Conservation (phyloP, 2,113 vertebrate genomes). For the Tragelaphus scriptus region DNA sequence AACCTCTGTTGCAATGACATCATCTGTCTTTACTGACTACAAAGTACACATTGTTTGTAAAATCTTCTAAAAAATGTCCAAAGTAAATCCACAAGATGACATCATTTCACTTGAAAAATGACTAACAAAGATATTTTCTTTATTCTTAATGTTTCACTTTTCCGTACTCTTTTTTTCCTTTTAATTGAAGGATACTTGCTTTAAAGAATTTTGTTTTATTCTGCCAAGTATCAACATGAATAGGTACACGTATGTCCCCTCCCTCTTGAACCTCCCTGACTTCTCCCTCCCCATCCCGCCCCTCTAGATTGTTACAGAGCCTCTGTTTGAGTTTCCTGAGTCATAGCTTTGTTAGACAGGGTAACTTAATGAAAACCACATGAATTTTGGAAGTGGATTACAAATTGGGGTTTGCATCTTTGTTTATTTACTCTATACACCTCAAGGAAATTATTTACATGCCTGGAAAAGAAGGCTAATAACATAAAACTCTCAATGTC, state of each 20-base stretch:
- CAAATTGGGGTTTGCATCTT: not conserved
- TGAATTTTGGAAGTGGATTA: not conserved
- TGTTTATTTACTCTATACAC: not conserved
- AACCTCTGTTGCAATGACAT: not conserved
- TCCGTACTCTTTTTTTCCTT: not conserved
- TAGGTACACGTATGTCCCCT: not conserved
- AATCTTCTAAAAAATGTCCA: not conserved
- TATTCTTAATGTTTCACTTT: not conserved
- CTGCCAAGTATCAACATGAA: not conserved
- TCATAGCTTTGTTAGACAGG: not conserved
- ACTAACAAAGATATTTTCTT: not conserved
- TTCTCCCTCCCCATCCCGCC: not conserved
- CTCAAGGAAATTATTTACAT: conserved; percentile 1
- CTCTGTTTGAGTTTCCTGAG: not conserved
- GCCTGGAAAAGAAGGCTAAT: not conserved
- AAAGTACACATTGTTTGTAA: not conserved
- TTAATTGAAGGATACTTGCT: not conserved
- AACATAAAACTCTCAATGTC: not conserved
- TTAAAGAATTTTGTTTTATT: not conserved
- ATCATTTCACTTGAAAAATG: not conserved
- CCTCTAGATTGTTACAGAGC: not conserved
- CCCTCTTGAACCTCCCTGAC: not conserved
- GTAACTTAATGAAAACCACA: not conserved
- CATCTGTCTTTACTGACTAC: not conserved
- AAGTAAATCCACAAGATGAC: not conserved